phyloP scores from a whole-genome alignment of 2,888 invertebrate genomes.

The Anorthoa munda region DNA sequence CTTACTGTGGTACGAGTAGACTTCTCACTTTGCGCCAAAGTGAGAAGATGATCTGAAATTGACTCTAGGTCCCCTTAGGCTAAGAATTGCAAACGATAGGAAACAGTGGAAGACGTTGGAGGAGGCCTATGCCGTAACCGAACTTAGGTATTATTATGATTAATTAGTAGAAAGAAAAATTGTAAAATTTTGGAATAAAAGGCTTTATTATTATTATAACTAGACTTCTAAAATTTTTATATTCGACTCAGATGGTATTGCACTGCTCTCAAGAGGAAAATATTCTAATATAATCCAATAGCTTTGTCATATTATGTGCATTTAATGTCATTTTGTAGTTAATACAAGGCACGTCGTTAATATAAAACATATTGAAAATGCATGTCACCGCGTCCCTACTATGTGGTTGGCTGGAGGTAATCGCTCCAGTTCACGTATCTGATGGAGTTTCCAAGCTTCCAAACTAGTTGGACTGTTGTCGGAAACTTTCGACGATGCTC shows the following conservation, averaged over 20 bases:
- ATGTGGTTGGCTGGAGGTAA: conserved; percentile 77
- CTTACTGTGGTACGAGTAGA: too few species aligned
- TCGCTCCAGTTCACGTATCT: conserved; percentile 88
- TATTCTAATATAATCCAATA: neutral
- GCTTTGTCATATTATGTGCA: neutral
- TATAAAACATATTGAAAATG: conserved; percentile 70
- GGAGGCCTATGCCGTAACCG: too few species aligned
- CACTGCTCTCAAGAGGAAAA: neutral
- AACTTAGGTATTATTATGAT: too few species aligned
- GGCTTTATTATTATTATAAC: too few species aligned
- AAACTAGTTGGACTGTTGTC: conserved; percentile 89
- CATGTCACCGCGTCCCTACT: conserved; percentile 66
- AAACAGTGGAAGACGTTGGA: too few species aligned
- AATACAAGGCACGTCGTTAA: conserved; percentile 40
- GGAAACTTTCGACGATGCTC: conserved; percentile 84
- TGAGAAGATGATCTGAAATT: too few species aligned
- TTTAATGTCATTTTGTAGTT: conserved; percentile 7
- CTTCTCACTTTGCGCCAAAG: too few species aligned
- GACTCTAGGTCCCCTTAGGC: too few species aligned
- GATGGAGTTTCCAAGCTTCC: conserved; percentile 89
- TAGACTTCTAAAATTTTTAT: neutral
- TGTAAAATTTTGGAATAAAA: too few species aligned
- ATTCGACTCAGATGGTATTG: neutral
- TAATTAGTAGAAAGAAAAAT: too few species aligned
- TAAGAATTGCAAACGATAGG: too few species aligned